These are phyloP conservation scores for Teleiodes luculella DNA, from an alignment of 2,888 invertebrate genomes.

Conservation along the genomic window DNA sequence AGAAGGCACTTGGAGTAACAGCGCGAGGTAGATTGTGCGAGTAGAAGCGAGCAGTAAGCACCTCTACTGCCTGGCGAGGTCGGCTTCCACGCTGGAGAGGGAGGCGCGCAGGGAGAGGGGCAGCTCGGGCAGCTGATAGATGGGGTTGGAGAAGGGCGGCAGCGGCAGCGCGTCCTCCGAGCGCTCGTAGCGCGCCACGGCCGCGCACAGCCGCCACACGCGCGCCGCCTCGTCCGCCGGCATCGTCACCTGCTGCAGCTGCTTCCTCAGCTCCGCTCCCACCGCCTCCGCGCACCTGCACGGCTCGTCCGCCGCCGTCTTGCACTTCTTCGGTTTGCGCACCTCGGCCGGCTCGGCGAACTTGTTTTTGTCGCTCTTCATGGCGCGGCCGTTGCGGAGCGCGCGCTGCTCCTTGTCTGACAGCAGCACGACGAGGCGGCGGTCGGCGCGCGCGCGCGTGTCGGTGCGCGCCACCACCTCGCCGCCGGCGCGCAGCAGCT, in stretches of 20 bases:
- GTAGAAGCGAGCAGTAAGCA: constrained; percentile 6
- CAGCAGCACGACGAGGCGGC: constrained; percentile 49
- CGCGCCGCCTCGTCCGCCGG: constrained; percentile 59
- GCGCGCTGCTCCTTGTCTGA: constrained; percentile 43
- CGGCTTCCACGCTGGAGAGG: constrained; percentile 50
- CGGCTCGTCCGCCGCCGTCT: constrained; percentile 47
- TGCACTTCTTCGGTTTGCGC: constrained; percentile 40
- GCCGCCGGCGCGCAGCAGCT: constrained; percentile 65
- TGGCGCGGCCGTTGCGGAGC: constrained; percentile 23
- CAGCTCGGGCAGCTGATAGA: constrained; percentile 60
- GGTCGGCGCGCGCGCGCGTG: constrained; percentile 29
- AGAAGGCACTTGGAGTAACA: constrained; percentile 26
- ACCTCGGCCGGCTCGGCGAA: constrained; percentile 50
- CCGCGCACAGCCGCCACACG: constrained; percentile 58
- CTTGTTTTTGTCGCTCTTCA: constrained; percentile 48
- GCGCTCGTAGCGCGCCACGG: constrained; percentile 58
- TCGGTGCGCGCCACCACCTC: constrained; percentile 54
- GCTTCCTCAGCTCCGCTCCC: constrained; percentile 55
- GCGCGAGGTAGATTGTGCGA: background rate
- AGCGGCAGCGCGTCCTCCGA: constrained; percentile 51
- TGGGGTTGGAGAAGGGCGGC: constrained; percentile 64
- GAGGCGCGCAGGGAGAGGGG: constrained; percentile 52
- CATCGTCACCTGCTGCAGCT: constrained; percentile 56
- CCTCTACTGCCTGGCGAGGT: constrained; percentile 44
- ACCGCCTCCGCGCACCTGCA: constrained; percentile 58